These are phyloP conservation scores for Gorilla gorilla DNA, from an alignment of 2,113 vertebrate genomes.

Conservation along the genomic window DNA sequence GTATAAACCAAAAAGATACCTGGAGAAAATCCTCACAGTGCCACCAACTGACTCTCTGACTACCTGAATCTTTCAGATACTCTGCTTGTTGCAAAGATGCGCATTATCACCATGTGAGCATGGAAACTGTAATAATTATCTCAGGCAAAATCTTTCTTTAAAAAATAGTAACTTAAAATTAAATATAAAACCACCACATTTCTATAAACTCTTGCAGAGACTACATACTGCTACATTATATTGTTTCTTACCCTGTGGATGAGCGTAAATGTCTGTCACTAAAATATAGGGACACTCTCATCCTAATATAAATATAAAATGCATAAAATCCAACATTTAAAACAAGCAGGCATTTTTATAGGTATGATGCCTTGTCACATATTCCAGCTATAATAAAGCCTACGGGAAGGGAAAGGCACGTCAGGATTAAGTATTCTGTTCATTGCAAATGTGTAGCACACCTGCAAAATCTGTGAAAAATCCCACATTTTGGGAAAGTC, in stretches of 20 bases:
- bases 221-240: constrained; percentile 45
- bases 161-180: constrained; percentile 67
- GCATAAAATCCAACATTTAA: constrained; percentile 72
- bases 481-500: constrained; percentile 63
- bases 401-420: constrained; percentile 72
- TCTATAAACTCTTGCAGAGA: constrained; percentile 63
- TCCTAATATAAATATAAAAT: constrained; percentile 74
- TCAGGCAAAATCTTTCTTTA: constrained; percentile 39
- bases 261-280: constrained; percentile 65
- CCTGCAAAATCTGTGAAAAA: constrained; percentile 82
- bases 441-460: constrained; percentile 80
- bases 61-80: constrained; percentile 36
- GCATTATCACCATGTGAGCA: constrained; percentile 18
- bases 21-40: neutral
- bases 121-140: constrained; percentile 52
- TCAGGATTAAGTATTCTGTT: constrained; percentile 80
- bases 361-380: constrained; percentile 63
- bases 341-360: constrained; percentile 74
- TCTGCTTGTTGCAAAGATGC: constrained; percentile 31
- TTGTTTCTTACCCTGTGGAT: constrained; percentile 57
- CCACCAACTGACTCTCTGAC: constrained; percentile 44
- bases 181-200: constrained; percentile 60
- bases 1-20: constrained; percentile 14
- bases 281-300: constrained; percentile 72
- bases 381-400: constrained; percentile 73